A percentile compares a stretch with the other conserved stretches of the same genome.
Conservation (phyloP, 1,140 invertebrate genomes). For the Musca vetustissima region DNA sequence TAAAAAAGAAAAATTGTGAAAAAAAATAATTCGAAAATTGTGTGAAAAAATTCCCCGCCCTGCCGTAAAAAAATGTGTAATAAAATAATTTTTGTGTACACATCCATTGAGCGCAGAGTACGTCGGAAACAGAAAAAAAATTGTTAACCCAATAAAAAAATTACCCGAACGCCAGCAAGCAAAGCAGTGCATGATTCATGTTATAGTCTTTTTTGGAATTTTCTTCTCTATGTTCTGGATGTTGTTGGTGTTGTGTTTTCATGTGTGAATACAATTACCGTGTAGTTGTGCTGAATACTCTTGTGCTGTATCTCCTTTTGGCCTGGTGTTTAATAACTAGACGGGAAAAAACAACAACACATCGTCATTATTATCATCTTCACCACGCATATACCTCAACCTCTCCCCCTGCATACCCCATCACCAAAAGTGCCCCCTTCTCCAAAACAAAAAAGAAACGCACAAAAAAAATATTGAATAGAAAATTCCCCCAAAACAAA, state of each 20-base stretch:
- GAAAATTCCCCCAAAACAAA: too few species aligned
- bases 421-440: not conserved
- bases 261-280: not conserved
- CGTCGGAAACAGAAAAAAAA: too few species aligned
- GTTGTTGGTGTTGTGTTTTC: not conserved
- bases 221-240: not conserved
- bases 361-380: not conserved
- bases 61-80: not conserved
- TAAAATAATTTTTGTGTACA: slow-evolving; percentile 2
- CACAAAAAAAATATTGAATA: not conserved
- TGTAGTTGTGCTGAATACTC: not conserved
- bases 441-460: not conserved
- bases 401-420: not conserved
- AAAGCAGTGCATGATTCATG: slow-evolving; percentile 15
- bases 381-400: not conserved
- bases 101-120: too few species aligned
- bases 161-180: not conserved
- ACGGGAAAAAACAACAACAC: not conserved
- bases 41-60: not conserved
- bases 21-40: not conserved
- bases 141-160: slow-evolving; percentile 3
- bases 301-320: not conserved
- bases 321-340: not conserved
- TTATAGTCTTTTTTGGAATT: slow-evolving; percentile 16
- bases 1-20: not conserved